Evolutionary conservation across 2,113 vertebrate genomes (phyloP), one percentile per base, ranked within the genome.

Genomic region (Entomyzon cyanotis): DNA sequence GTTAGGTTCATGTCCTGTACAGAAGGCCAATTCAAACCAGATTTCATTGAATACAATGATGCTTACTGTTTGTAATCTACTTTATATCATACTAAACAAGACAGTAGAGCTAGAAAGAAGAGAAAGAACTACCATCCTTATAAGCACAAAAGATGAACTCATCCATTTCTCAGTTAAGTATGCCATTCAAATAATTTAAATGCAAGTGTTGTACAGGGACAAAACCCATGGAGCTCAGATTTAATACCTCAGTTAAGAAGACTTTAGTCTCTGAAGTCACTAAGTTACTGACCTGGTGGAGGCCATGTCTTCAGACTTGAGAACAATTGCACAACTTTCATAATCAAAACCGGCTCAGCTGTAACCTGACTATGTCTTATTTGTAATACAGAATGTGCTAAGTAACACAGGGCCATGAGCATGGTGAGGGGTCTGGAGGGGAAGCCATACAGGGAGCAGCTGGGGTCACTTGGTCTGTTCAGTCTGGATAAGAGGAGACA

Each of bases 231-330:
- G 4, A 70, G 6, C 8, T 76, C 20, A 71, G 35, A 47, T 47
- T 74, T 74, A 30, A 41, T n/a, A 49, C 8, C 11, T 64, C 1
- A 1, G 16, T 69, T 65, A 70, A 69, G 42, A 91, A 88, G 30
- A 33, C 15, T 71, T 79, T 16, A 49, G 8, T 60, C 15, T 58
- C 23, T 64, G 20, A 44, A n/a, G 6, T 47, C 23, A 16, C 17
- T 42, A 60, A 67, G 6, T 41, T 87, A 53, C 7, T 4, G 2
- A 30, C 0, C 1, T 4, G 2, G 6, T 49, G 10, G 25, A 70
- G 28, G 17, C 6, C 27, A 15, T 8, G 10, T 44, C 59, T 87
- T 60, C 55, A 82, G 31, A 58, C 8, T 24, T 74, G 52, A 30
- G n/a, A 84, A 37, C 12, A 42, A 33, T 23, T 77, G 25, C 27